These are phyloP conservation scores for Danaus chrysippus DNA, from an alignment of 2,888 invertebrate species.

Conservation along the genomic window DNA sequence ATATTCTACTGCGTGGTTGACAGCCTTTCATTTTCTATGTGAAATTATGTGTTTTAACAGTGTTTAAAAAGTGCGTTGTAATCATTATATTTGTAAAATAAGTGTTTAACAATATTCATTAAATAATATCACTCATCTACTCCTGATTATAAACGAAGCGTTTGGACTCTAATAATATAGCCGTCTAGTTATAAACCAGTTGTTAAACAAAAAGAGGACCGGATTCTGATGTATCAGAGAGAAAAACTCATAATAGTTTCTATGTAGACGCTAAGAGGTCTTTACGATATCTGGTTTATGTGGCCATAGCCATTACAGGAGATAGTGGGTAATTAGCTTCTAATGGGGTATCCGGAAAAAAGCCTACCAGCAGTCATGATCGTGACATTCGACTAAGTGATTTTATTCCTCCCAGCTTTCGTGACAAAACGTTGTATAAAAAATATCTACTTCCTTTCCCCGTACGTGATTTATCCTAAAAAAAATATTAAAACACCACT, in stretches of 20 bases:
- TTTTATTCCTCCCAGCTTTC: constrained; percentile 9
- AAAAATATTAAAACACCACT: no score
- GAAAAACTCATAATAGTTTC: constrained; percentile 65
- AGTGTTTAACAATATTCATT: no score
- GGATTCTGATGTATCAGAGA: constrained; percentile 50
- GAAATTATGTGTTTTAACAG: no score
- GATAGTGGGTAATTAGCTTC: constrained; percentile 27
- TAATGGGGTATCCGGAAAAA: constrained; percentile 28
- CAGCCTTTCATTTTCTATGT: no score
- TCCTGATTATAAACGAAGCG: no score
- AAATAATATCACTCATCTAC: no score
- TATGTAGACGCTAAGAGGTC: constrained; percentile 43
- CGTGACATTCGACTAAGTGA: constrained; percentile 15
- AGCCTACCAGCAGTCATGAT: constrained; percentile 16
- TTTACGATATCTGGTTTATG: constrained; percentile 33
- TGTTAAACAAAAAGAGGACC: constrained; percentile 34
- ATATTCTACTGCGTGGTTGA: no score
- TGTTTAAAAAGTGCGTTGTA: no score
- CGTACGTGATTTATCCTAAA: no score
- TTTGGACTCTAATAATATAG: no score
- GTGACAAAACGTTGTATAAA: neutral
- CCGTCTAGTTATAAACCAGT: constrained; percentile 4
- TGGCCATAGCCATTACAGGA: constrained; percentile 31
- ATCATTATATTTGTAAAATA: no score
- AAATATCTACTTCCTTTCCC: neutral